A percentile compares a stretch with the other conserved stretches of the same genome.
These are phyloP conservation scores for Synanthedon myopaeformis DNA, from an alignment of 2,888 invertebrate species.

Conservation along the genomic window DNA sequence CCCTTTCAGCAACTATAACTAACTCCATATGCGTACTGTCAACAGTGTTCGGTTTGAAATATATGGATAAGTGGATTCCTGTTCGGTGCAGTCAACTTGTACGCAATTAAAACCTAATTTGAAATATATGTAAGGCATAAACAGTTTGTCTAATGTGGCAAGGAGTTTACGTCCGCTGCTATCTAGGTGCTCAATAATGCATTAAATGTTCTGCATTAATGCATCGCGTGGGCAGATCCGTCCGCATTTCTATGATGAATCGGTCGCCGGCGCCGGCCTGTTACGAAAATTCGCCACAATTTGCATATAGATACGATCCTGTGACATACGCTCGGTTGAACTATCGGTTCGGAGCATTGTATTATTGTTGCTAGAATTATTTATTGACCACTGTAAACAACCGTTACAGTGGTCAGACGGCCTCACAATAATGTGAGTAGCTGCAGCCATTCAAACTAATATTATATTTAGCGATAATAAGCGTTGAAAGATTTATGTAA, in stretches of 20 bases:
- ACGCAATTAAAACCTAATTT: background rate
- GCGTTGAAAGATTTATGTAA: no score
- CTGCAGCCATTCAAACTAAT: no score
- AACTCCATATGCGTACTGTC: no score
- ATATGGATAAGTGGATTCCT: no score
- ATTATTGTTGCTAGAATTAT: constrained; percentile 42
- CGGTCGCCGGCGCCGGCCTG: constrained; percentile 42
- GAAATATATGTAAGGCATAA: background rate
- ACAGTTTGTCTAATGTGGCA: background rate
- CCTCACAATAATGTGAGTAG: constrained; percentile 10
- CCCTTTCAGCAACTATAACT: no score
- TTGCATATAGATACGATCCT: constrained; percentile 55
- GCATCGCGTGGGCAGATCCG: constrained; percentile 55
- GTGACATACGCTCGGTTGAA: constrained; percentile 17
- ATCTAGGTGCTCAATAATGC: constrained; percentile 16
- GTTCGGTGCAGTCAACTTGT: background rate
- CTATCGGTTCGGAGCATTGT: constrained; percentile 28
- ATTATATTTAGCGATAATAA: no score
- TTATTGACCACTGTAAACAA: constrained; percentile 31
- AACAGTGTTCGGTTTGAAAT: no score
- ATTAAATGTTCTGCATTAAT: constrained; percentile 44
- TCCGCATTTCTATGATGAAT: constrained; percentile 68
- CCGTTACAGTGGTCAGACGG: constrained; percentile 16
- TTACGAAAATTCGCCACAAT: constrained; percentile 63
- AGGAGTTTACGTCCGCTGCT: background rate